Evolutionary conservation across 2,888 invertebrate genomes (phyloP), one percentile per base, ranked within the genome.

Genomic region (Junonia oenone): DNA sequence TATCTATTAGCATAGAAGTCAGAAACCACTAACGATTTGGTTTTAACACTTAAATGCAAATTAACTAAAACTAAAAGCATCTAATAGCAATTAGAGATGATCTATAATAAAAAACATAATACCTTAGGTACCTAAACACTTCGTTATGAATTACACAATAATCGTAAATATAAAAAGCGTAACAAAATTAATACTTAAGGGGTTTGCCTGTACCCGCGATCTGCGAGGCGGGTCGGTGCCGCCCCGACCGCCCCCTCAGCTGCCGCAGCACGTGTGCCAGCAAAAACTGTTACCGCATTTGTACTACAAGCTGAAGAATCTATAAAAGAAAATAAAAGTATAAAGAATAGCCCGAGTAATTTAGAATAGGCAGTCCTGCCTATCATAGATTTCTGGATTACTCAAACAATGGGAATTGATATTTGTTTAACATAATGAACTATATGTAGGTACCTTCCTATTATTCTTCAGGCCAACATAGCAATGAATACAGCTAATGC

Each of bases 201-300:
- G 56, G 61, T 49, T 52, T 55, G 46, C 45, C 46, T 51, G 55
- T 56, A 57, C 62, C 40, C 40, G 59, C 56, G 77, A 83, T 76
- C 69, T 67, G 57, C 66, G 61, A 83, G 83, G 82, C 85, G 84
- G 78, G 65, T 45, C 71, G 59, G 69, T 45, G 57, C 73, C 82
- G 80, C 82, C 82, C 78, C 52, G 55, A 60, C 74, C 78, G 79
- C 80, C 84, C 76, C 68, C 65, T 56, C 63, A 62, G 63, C 68
- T 64, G 66, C 65, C 60, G 58, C 51, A 51, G 71, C 71, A 61
- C 63, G 66, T 62, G 66, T 62, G 63, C 51, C 50, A 40, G 11
- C 37, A 56, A 51, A 55, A 56, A 56, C 53, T 45, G 45, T 54
- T 54, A 9, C 53, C 33, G 31, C 29, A 33, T 54, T 48, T 31